Evolutionary conservation across 2,797 vertebrate species (phyloP), one percentile per base, ranked within the genome.

Genomic region (Streptopelia turtur): DNA sequence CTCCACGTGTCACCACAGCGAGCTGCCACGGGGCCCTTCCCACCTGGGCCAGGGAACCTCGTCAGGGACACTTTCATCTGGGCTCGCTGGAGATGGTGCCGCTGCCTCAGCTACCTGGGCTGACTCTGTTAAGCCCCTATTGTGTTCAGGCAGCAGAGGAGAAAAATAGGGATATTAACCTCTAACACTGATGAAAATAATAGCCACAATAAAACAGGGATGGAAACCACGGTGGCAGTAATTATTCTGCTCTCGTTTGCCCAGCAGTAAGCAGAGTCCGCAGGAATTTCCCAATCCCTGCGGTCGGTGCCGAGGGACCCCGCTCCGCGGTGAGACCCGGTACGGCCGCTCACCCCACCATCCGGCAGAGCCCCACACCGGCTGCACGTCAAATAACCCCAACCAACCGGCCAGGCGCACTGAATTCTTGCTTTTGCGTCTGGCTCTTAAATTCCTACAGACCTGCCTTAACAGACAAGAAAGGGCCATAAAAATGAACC

Each of bases 181-280:
- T 98, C 97, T 98, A 97, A 97, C 97, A 97, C 94, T 94, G 97
- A 95, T 96, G 97, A 96, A 97, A 98, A 97, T 98, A 97, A 97
- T 97, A 97, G 97, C 96, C 97, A 97, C 97, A 97, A 97, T 98
- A 98, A 98, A 98, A 96, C 39, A 17, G 27, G 95, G 96, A 87
- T 95, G 96, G 90, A 97, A 97, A 97, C 81, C 69, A 86, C 60
- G 11, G 93, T 18, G 84, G 90, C 96, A 95, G 97, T 97, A 97
- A 97, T 97, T 96, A 98, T 91, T 97, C 71, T 81, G 90, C 87
- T 96, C 93, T 45, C 43, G 43, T 45, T 45, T 20, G 13, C 17
- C 43, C 43, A 20, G 43, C 43, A 43, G 43, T 45, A 20, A 45
- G 43, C 43, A 45, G 43, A 45, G 43, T 18, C 43, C 18, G 43